Conservation (phyloP, 2,113 vertebrate genomes). For the Amazona vittata region DNA sequence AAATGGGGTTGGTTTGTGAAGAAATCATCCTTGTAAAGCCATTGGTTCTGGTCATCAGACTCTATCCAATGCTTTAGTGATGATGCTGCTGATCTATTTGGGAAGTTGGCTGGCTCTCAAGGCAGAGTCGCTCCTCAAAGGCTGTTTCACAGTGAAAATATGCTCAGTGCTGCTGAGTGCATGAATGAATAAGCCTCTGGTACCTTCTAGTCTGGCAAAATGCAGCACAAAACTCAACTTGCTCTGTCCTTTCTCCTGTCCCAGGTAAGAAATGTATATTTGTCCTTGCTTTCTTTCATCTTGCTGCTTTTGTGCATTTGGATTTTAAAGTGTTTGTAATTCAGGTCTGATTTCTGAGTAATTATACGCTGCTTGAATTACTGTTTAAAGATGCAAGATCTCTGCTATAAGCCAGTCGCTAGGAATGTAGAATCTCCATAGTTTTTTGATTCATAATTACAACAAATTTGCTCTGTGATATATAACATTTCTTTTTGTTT, state of each 20-base stretch:
- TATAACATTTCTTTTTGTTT: constrained; percentile 22
- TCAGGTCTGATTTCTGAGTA: constrained; percentile 59
- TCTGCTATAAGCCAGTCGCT: constrained; percentile 52
- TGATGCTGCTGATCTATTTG: constrained; percentile 96
- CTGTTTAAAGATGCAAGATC: constrained; percentile 38
- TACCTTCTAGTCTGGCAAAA: constrained; percentile 87
- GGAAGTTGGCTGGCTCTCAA: constrained; percentile 93
- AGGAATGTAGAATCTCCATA: constrained; percentile 25
- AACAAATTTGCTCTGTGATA: constrained; percentile 50
- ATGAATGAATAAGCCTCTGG: constrained; percentile 87
- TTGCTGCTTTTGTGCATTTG: constrained; percentile 18
- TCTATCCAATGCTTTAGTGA: constrained; percentile 91
- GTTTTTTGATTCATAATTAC: constrained; percentile 45
- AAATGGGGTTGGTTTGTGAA: constrained; percentile 81
- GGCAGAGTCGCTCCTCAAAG: constrained; percentile 87
- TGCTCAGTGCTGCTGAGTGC: constrained; percentile 91
- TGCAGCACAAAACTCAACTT: constrained; percentile 89
- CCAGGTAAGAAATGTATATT: constrained; percentile 86
- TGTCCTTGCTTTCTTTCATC: constrained; percentile 12
- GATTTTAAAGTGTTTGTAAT: constrained; percentile 68
- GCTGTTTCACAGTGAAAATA: constrained; percentile 95
- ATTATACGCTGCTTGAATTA: constrained; percentile 43
- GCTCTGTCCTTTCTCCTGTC: constrained; percentile 87
- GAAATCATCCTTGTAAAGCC: constrained; percentile 91
- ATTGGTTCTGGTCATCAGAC: constrained; percentile 94